phyloP scores from a whole-genome alignment of 2,888 invertebrate genomes.

The Metacarcinus magister region DNA sequence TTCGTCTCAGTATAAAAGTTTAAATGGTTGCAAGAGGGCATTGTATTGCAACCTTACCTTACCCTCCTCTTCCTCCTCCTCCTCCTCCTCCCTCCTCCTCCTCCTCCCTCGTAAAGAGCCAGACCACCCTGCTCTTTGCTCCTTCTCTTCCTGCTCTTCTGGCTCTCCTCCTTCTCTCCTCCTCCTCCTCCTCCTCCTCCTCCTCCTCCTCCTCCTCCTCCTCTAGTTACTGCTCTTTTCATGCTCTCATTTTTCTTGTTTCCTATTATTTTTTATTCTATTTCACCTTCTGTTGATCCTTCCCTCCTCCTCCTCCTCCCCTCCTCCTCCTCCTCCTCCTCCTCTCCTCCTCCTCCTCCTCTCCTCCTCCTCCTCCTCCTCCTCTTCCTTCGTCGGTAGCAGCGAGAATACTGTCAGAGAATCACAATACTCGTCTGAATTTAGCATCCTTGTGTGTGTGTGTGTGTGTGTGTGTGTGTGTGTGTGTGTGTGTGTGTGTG shows the following conservation, averaged over 20 bases:
- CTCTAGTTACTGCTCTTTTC: background rate
- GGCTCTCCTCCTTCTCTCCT: no score
- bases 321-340: background rate
- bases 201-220: no score
- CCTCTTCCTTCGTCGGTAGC: no score
- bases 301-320: no score
- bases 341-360: background rate
- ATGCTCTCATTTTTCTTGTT: background rate
- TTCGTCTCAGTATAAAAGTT: background rate
- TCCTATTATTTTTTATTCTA: background rate
- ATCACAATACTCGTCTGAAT: no score
- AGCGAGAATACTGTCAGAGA: no score
- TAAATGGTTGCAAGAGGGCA: background rate
- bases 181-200: no score
- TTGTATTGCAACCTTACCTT: background rate
- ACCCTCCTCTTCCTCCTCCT: background rate
- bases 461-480: background rate
- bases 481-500: slow-evolving; percentile 26
- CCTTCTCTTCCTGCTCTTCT: background rate
- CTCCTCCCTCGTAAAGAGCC: background rate
- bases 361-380: background rate
- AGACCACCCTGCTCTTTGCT: no score
- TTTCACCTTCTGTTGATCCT: no score
- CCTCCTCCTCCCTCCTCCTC: background rate
- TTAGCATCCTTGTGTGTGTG: no score